Evolutionary conservation across 2,888 invertebrate species (phyloP).

Genomic region (Drosophila testacea): DNA sequence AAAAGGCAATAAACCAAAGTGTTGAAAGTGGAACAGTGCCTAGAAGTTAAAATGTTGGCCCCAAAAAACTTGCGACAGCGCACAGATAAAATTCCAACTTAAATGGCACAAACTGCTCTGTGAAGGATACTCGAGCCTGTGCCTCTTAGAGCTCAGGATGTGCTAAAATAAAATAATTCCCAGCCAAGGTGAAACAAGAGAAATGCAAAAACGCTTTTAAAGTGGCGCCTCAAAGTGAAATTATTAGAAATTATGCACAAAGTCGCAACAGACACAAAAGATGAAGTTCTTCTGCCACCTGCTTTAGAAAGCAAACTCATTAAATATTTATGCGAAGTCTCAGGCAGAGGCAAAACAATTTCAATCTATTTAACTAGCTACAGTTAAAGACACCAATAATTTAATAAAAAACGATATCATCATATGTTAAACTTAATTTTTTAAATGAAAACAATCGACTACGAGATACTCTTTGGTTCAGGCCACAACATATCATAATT

Average conservation of each 20-base stretch:
- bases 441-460: too few relatives aligned
- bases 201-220: slow-evolving; percentile 26
- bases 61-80: slow-evolving; percentile 56
- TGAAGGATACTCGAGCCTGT: slow-evolving; percentile 36
- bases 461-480: too few relatives aligned
- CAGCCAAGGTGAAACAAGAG: slow-evolving; percentile 39
- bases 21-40: slow-evolving; percentile 68
- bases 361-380: slow-evolving; percentile 23
- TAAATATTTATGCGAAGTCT: slow-evolving; percentile 40
- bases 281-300: slow-evolving; percentile 14
- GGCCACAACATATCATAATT: too few relatives aligned
- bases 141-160: slow-evolving; percentile 28
- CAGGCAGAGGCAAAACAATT: slow-evolving; percentile 21
- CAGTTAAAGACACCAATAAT: neutral
- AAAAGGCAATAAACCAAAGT: slow-evolving; percentile 66
- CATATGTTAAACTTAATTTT: too few relatives aligned
- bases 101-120: slow-evolving; percentile 38
- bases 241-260: slow-evolving; percentile 57
- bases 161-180: slow-evolving; percentile 48
- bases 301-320: slow-evolving; percentile 22
- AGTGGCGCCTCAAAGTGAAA: slow-evolving; percentile 39
- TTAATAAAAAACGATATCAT: neutral
- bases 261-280: slow-evolving; percentile 42
- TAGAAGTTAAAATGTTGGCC: slow-evolving; percentile 59
- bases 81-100: slow-evolving; percentile 60